Conservation (phyloP, 2,888 invertebrate genomes). For the Sarcophaga caerulescens region DNA sequence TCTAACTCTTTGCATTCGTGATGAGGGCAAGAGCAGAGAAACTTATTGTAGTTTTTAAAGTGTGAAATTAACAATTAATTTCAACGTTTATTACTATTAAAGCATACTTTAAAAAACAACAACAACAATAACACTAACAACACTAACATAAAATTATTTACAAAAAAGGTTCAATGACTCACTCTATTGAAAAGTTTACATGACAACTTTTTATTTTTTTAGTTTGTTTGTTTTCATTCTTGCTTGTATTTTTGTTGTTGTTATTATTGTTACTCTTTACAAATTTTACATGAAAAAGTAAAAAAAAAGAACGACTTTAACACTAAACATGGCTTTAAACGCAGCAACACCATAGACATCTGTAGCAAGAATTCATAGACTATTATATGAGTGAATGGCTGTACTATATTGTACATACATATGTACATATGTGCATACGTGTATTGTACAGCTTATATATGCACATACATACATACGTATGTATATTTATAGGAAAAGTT, state of each 20-base stretch:
- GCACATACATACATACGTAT: conserved; percentile 8
- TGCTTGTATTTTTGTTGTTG: not conserved
- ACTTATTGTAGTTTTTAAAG: conserved; percentile 42
- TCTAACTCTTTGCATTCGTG: not conserved
- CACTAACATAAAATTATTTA: not conserved
- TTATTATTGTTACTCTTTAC: not conserved
- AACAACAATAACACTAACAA: not conserved
- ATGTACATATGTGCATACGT: no score
- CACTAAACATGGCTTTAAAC: not conserved
- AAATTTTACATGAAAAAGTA: conserved; percentile 49
- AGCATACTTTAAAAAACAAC: conserved; percentile 47
- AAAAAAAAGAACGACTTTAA: not conserved
- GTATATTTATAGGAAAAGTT: conserved; percentile 12
- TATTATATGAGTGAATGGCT: not conserved
- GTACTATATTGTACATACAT: no score
- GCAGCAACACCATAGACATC: not conserved
- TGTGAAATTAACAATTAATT: conserved; percentile 68
- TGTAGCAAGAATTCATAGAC: not conserved
- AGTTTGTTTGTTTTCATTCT: not conserved
- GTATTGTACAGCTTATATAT: not conserved
- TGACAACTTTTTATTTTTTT: conserved; percentile 53
- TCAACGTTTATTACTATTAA: conserved; percentile 63
- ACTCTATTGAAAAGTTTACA: conserved; percentile 47
- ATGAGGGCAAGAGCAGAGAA: not conserved
- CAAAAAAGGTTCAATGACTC: conserved; percentile 62